Evolutionary conservation across 2,888 invertebrate genomes (phyloP).

Genomic region (Trachelus stipa): DNA sequence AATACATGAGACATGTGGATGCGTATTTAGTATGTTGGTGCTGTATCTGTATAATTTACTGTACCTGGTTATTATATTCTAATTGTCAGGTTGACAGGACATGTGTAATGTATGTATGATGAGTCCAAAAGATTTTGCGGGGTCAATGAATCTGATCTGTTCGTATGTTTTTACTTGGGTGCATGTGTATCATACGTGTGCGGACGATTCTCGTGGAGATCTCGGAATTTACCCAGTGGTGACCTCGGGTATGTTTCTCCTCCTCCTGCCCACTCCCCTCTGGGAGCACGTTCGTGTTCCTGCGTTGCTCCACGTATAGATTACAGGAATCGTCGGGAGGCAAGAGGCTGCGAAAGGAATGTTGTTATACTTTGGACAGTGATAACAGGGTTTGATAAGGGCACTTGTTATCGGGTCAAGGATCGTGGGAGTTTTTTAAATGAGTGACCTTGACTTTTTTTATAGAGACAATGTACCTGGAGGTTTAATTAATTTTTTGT

Average conservation of each 20-base stretch:
- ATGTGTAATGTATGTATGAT: background rate
- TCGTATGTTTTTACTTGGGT: background rate
- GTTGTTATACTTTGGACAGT: background rate
- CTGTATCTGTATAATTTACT: background rate
- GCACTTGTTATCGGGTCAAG: background rate
- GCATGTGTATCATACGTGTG: background rate
- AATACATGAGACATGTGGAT: background rate
- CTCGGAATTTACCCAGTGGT: background rate
- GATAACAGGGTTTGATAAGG: background rate
- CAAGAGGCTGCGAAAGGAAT: background rate
- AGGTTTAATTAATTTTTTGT: background rate
- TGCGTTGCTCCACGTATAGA: background rate
- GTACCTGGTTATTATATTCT: background rate
- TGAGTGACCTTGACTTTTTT: background rate
- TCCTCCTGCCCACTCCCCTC: background rate
- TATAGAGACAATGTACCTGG: background rate
- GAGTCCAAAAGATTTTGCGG: constrained; percentile 36
- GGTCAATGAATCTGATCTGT: constrained; percentile 53
- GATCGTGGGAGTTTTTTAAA: background rate
- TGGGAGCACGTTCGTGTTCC: background rate
- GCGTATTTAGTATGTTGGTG: background rate
- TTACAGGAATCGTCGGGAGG: background rate
- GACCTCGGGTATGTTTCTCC: background rate
- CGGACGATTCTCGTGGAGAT: background rate
- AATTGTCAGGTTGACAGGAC: background rate